Evolutionary conservation across 2,797 vertebrate species (phyloP).

Genomic region (Dermochelys coriacea): DNA sequence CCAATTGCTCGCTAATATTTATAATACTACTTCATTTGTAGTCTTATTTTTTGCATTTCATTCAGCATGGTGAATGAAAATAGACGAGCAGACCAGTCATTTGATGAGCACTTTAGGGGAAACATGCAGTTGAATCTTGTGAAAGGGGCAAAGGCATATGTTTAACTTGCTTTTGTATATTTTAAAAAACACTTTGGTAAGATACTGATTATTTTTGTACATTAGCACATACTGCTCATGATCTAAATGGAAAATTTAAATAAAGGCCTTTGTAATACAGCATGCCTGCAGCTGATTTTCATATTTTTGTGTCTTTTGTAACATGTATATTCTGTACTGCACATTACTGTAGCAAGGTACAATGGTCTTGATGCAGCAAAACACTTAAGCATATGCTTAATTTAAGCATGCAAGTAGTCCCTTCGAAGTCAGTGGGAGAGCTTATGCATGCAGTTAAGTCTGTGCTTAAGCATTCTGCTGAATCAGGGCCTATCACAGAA

Average conservation of each 20-base stretch:
- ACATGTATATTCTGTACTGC: fast-evolving
- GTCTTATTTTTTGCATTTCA: neutral
- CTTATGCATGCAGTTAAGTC: neutral
- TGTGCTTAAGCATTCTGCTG: neutral
- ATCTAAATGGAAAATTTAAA: neutral
- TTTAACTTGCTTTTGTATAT: neutral
- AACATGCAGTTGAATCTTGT: neutral
- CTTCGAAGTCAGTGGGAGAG: neutral
- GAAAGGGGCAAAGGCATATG: neutral
- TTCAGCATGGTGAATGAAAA: neutral
- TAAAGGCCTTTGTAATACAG: neutral
- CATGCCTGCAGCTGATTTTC: fast-evolving
- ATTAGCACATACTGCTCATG: slow-evolving; percentile 63
- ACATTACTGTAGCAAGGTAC: fast-evolving
- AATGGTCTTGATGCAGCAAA: neutral
- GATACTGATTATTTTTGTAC: fast-evolving
- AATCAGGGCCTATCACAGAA: neutral
- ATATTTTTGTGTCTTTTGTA: neutral
- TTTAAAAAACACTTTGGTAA: fast-evolving
- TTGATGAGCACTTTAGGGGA: neutral
- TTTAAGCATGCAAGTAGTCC: neutral
- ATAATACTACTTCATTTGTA: neutral
- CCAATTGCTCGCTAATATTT: neutral
- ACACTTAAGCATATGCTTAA: neutral
- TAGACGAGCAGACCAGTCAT: neutral